These are phyloP conservation scores for Trachurus trachurus DNA, from an alignment of 2,797 vertebrate genomes.

Conservation along the genomic window DNA sequence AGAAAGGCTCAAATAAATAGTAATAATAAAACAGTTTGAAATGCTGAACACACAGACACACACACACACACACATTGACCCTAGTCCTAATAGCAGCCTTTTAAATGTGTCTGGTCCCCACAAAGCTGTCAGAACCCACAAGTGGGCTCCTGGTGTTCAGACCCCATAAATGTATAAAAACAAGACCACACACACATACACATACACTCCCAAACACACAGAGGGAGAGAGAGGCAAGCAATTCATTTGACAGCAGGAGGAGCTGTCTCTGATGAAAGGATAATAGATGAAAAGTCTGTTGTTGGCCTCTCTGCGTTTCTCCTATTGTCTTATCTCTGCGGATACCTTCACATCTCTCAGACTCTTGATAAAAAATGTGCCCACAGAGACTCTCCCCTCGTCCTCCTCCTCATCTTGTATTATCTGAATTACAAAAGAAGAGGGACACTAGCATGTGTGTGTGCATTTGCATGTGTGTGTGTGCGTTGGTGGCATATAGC, in stretches of 20 bases:
- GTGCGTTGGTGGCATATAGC: not conserved
- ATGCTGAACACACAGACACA: too few species aligned
- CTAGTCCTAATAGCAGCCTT: too few species aligned
- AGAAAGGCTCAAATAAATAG: slow-evolving; percentile 6
- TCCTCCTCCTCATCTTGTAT: slow-evolving; percentile 5
- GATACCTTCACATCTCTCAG: slow-evolving; percentile 26
- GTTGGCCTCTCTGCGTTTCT: slow-evolving; percentile 27
- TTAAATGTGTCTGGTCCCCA: too few species aligned
- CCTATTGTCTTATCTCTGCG: slow-evolving; percentile 26
- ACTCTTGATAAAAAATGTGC: slow-evolving; percentile 12
- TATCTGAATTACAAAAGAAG: slow-evolving; percentile 27
- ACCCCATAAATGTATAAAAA: too few species aligned
- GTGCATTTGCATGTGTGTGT: slow-evolving; percentile 4
- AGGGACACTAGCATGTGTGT: slow-evolving; percentile 1
- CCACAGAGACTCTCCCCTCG: slow-evolving; percentile 27
- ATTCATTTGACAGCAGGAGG: slow-evolving; percentile 41
- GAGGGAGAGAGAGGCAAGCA: not conserved
- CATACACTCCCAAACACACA: not conserved
- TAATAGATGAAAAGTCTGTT: slow-evolving; percentile 34
- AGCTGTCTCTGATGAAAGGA: slow-evolving; percentile 35
- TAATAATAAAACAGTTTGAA: not conserved
- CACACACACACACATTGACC: not conserved
- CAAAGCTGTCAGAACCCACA: too few species aligned
- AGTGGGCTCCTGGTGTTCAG: too few species aligned
- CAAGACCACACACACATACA: not conserved